Evolutionary conservation across 2,797 vertebrate species (phyloP), one percentile per base, ranked within the genome.

Genomic region (Clarias fuscus): DNA sequence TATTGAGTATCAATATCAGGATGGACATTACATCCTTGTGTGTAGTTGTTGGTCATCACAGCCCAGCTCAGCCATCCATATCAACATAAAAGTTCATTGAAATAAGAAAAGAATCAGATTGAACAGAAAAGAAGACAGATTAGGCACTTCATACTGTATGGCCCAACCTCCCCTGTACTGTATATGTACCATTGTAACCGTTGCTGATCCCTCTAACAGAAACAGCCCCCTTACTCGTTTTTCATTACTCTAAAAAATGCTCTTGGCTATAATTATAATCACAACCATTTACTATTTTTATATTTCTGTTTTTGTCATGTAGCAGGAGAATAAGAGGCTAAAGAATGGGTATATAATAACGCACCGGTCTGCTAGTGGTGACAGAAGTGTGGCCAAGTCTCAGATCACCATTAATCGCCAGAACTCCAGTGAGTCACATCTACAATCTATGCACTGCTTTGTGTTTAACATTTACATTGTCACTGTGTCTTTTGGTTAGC

Each of bases 301-400:
- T 68, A 82, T 17, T 20, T 89, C 67, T 59, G 27, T 56, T 56
- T 53, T 58, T 40, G 30, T 62, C 75, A 17, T 71, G 78, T 91
- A 97, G 96, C 92, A 95, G 0, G 93, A 89, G 81, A 95, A 95
- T 24, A 89, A 92, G 1, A 93, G 92, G 13, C 91, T 92, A 85
- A 94, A 93, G 0, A 24, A 92, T 0, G 94, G 92, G 18, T 92
- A 95, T 86, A 96, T 96, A 91, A 94, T 97, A 90, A 98, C 97
- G 91, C 96, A 96, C 48, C 97, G 97, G 0, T 96, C 98, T 97
- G 97, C 97, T 94, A 98, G 97, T 27, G 95, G 97, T 92, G 97
- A 96, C 90, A 96, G 97, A 0, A 95, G 96, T 56, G 95, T 95
- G 18, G 94, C 95, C 24, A 97, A 98, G 86, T 94, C 97, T 0